A percentile compares a stretch with the other conserved stretches of the same genome.
These are phyloP conservation scores for Bombus pyrosoma DNA, from an alignment of 1,140 invertebrate genomes.

Conservation along the genomic window DNA sequence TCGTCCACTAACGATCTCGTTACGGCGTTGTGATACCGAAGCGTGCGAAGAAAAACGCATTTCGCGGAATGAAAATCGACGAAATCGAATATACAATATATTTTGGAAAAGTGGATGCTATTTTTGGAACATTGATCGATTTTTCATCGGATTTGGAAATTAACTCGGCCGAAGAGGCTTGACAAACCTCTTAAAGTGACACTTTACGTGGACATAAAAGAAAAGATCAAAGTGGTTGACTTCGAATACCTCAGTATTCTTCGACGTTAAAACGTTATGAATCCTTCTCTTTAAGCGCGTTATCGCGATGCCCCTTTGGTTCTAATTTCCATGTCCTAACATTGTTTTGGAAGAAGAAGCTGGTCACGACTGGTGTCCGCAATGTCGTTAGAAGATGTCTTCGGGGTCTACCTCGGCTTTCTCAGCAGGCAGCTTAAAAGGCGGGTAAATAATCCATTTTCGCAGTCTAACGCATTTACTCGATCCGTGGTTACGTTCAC, in stretches of 20 bases:
- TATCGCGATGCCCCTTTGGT: slow-evolving; percentile 28
- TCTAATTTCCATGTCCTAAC: slow-evolving; percentile 56
- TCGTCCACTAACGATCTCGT: neutral
- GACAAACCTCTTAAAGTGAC: no score
- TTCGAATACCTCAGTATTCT: neutral
- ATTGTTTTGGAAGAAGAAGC: slow-evolving; percentile 50
- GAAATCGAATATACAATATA: no score
- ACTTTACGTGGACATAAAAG: no score
- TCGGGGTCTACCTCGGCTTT: slow-evolving; percentile 46
- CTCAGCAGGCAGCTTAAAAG: slow-evolving; percentile 65
- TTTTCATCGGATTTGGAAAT: no score
- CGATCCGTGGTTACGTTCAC: slow-evolving; percentile 47
- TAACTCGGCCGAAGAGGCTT: no score
- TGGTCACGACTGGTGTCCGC: slow-evolving; percentile 17
- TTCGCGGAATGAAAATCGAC: no score
- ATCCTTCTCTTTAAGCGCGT: slow-evolving; percentile 30
- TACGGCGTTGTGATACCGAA: neutral
- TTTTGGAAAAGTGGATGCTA: neutral
- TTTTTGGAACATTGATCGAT: neutral
- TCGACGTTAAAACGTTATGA: neutral
- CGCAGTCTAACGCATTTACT: slow-evolving; percentile 60
- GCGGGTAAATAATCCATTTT: slow-evolving; percentile 65
- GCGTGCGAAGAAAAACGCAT: no score
- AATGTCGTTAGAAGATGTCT: slow-evolving; percentile 62
- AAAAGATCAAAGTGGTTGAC: neutral